A percentile compares a stretch with the other conserved stretches of the same genome.
These are phyloP conservation scores for Mythimna vitellina DNA, from an alignment of 2,888 invertebrate species.

Conservation along the genomic window DNA sequence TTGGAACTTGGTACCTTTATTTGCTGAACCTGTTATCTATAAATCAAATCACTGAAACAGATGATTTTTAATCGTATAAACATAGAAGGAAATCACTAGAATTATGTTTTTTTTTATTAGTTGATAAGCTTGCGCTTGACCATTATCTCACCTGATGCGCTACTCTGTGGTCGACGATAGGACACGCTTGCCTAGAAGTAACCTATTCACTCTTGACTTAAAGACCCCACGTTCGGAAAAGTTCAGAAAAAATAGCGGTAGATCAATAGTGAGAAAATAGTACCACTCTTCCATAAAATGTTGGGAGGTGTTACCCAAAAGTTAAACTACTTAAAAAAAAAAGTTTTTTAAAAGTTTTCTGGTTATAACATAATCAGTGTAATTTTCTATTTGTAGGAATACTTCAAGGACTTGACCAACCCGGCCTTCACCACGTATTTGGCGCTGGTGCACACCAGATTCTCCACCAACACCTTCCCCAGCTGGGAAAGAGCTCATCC, in stretches of 20 bases:
- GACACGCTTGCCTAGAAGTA: too few species aligned
- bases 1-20: not conserved
- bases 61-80: too few species aligned
- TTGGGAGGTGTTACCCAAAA: not conserved
- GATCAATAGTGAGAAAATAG: too few species aligned
- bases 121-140: too few species aligned
- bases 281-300: not conserved
- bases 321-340: not conserved
- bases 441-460: conserved; percentile 99
- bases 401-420: conserved; percentile 93
- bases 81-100: too few species aligned
- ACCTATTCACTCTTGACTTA: too few species aligned
- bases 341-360: not conserved
- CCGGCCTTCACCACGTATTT: conserved; percentile 97
- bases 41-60: not conserved
- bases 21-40: not conserved
- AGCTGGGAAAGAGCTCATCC: conserved; percentile 99
- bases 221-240: too few species aligned
- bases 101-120: too few species aligned
- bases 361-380: not conserved
- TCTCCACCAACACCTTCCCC: conserved; percentile 99
- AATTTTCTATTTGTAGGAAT: conserved; percentile 88
- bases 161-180: too few species aligned
- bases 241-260: too few species aligned
- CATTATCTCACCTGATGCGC: too few species aligned